A percentile compares a stretch with the other conserved stretches of the same genome.
Conservation (phyloP, 2,113 vertebrate species). For the Dascyllus trimaculatus region DNA sequence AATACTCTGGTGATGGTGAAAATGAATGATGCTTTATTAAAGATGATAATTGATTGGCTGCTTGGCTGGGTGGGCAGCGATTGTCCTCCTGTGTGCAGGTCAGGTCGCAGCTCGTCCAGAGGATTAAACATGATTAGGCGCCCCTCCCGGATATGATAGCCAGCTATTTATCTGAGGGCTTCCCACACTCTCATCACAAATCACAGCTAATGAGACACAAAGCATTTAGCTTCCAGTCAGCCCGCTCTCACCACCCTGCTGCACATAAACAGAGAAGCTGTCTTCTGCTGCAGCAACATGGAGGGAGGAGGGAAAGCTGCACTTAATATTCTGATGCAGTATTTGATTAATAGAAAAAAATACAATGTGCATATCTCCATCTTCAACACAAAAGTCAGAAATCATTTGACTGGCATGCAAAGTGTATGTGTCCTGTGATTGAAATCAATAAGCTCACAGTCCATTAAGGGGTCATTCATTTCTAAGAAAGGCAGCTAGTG, state of each 20-base stretch:
- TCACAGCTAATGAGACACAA: slow-evolving; percentile 74
- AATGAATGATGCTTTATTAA: slow-evolving; percentile 49
- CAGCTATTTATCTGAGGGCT: slow-evolving; percentile 56
- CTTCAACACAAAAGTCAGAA: neutral
- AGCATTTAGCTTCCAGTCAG: slow-evolving; percentile 55
- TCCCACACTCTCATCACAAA: slow-evolving; percentile 65
- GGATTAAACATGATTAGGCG: slow-evolving; percentile 56
- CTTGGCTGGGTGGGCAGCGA: slow-evolving; percentile 26
- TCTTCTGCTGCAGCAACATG: slow-evolving; percentile 18
- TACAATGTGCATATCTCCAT: neutral
- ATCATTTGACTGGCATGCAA: neutral
- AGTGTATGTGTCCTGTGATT: slow-evolving; percentile 8
- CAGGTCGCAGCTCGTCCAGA: slow-evolving; percentile 43
- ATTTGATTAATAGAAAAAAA: neutral
- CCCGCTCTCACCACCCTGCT: slow-evolving; percentile 31
- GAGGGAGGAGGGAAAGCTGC: slow-evolving; percentile 6
- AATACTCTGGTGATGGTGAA: slow-evolving; percentile 27
- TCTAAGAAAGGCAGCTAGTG: neutral
- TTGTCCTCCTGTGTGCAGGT: slow-evolving; percentile 40
- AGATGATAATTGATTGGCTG: slow-evolving; percentile 58
- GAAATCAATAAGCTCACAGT: slow-evolving; percentile 17
- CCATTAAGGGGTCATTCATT: slow-evolving; percentile 23
- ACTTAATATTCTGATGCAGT: neutral
- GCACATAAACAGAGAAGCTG: slow-evolving; percentile 42
- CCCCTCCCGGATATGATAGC: slow-evolving; percentile 53